Percentiles rank a stretch among this genome's conserved stretches.
Conservation (phyloP, 2,797 vertebrate genomes). For the Rhincodon typus region DNA sequence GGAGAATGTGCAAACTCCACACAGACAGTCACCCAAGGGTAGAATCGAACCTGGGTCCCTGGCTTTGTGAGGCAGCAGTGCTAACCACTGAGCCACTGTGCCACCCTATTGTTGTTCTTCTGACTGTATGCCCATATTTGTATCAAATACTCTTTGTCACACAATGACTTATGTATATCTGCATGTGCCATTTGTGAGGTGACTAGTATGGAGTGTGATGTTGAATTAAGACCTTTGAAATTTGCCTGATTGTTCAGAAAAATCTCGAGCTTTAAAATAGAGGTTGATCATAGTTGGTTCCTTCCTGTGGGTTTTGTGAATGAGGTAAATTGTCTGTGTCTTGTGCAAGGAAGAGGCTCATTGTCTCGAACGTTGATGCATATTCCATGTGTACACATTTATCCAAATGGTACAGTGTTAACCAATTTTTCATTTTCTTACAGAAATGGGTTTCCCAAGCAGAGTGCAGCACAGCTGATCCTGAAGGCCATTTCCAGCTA, state of each 20-base stretch:
- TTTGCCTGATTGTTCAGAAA: background rate
- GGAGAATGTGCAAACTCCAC: no score
- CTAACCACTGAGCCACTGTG: no score
- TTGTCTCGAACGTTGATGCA: background rate
- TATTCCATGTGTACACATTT: background rate
- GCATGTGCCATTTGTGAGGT: background rate
- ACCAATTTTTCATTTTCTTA: constrained; percentile 17
- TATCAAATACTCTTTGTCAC: background rate
- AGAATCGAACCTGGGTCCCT: no score
- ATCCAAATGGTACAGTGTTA: background rate
- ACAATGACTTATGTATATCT: background rate
- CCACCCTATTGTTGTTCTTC: background rate
- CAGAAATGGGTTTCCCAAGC: constrained; percentile 97
- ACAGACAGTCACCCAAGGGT: no score
- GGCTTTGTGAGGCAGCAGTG: no score
- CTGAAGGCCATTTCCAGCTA: constrained; percentile 96
- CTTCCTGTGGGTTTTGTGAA: background rate
- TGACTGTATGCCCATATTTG: background rate
- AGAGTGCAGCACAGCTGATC: constrained; percentile 92
- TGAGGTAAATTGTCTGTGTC: background rate
- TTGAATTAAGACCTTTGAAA: background rate
- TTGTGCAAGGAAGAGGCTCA: background rate
- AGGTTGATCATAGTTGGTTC: background rate
- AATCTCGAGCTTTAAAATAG: background rate
- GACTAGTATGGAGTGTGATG: background rate